A percentile compares a stretch with the other conserved stretches of the same genome.
Conservation (phyloP, 2,888 invertebrate species). For the Micoletzkya japonica region DNA sequence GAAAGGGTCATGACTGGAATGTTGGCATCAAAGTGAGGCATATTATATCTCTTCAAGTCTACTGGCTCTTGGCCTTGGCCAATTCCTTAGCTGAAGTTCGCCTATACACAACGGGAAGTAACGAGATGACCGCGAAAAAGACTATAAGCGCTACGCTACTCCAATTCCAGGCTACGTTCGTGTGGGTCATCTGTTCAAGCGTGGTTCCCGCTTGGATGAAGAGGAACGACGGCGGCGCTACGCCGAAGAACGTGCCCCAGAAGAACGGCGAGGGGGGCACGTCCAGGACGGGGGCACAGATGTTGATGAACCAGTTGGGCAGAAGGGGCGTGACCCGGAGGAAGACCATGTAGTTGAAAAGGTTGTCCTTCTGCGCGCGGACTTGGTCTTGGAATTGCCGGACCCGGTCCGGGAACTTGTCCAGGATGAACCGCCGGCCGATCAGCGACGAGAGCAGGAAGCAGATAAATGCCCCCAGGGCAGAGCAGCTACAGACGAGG, state of each 20-base stretch:
- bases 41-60: not conserved
- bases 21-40: not conserved
- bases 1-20: no score
- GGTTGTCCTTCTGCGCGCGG: slow-evolving; percentile 79
- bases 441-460: slow-evolving; percentile 88
- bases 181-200: slow-evolving; percentile 85
- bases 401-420: slow-evolving; percentile 85
- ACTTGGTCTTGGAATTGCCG: slow-evolving; percentile 79
- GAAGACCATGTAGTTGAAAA: slow-evolving; percentile 94
- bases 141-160: slow-evolving; percentile 68
- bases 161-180: slow-evolving; percentile 73
- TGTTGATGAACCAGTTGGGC: slow-evolving; percentile 98
- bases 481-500: slow-evolving; percentile 83
- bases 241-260: slow-evolving; percentile 91
- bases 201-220: slow-evolving; percentile 97
- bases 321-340: slow-evolving; percentile 93
- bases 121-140: slow-evolving; percentile 79
- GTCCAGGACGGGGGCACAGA: slow-evolving; percentile 92
- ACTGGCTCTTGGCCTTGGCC: no score
- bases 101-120: slow-evolving; percentile 88
- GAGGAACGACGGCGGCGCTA: slow-evolving; percentile 93
- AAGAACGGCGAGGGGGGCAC: slow-evolving; percentile 90
- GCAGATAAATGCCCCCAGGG: slow-evolving; percentile 90
- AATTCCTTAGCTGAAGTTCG: no score
- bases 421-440: slow-evolving; percentile 81